Evolutionary conservation across 37 sponge, comb jelly and placozoan species (phyloP).

Genomic region (Oopsacas minuta): DNA sequence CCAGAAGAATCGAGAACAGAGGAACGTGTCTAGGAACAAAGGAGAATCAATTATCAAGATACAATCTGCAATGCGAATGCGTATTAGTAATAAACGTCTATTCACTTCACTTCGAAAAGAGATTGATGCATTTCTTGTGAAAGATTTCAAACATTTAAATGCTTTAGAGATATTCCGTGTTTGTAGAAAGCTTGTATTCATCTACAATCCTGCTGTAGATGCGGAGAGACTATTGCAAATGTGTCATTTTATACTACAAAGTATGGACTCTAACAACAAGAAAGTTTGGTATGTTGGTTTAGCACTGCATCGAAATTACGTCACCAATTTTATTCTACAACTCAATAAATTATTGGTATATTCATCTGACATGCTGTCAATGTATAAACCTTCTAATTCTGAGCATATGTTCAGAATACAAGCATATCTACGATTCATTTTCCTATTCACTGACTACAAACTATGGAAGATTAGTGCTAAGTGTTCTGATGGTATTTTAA

Average conservation of each 20-base stretch:
- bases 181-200: not conserved
- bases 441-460: slow-evolving; percentile 13
- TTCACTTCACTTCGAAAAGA: not conserved
- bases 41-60: slow-evolving; percentile 5
- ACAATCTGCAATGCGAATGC: slow-evolving; percentile 4
- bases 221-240: not conserved
- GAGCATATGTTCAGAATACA: slow-evolving; percentile 10
- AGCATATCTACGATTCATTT: not conserved
- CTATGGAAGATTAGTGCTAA: not conserved
- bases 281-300: not conserved
- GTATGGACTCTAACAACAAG: slow-evolving; percentile 9
- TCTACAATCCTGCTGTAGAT: not conserved
- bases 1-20: not conserved
- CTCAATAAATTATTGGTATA: not conserved
- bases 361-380: not conserved
- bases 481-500: not conserved
- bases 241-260: not conserved
- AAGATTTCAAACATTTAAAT: not conserved
- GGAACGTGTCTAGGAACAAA: not conserved
- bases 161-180: not conserved
- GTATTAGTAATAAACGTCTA: not conserved
- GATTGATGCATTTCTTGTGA: not conserved
- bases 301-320: slow-evolving; percentile 1
- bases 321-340: not conserved
- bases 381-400: not conserved